A percentile compares a stretch with the other conserved stretches of the same genome.
These are phyloP conservation scores for Capreolus pygargus DNA, from an alignment of 2,113 vertebrate species.

Conservation along the genomic window DNA sequence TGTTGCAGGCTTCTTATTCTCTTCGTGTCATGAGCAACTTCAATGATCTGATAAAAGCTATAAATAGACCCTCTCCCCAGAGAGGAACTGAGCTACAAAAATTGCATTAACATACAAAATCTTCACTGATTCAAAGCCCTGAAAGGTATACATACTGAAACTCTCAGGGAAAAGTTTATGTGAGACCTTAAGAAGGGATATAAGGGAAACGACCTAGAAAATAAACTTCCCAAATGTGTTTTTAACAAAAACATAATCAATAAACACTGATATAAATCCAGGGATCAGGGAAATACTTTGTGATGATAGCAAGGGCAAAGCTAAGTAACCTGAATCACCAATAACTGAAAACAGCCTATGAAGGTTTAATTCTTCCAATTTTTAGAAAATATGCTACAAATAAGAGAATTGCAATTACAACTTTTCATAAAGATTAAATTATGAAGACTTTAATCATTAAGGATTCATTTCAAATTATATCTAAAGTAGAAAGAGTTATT, in stretches of 20 bases:
- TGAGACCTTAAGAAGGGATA: not conserved
- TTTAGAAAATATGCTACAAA: constrained; percentile 38
- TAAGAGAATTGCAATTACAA: constrained; percentile 61
- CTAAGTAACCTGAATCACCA: not conserved
- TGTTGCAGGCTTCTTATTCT: not conserved
- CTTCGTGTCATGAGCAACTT: not conserved
- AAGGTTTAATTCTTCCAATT: constrained; percentile 24
- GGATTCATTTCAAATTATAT: constrained; percentile 64
- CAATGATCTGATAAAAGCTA: not conserved
- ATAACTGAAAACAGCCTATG: not conserved
- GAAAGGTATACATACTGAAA: not conserved
- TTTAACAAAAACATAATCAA: not conserved
- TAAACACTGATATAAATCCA: not conserved
- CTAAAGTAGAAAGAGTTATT: constrained; percentile 58
- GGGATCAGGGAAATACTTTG: not conserved
- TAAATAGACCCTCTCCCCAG: not conserved
- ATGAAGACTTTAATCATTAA: constrained; percentile 70
- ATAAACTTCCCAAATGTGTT: constrained; percentile 26
- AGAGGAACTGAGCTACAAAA: not conserved
- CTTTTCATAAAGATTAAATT: constrained; percentile 50
- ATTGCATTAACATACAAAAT: not conserved
- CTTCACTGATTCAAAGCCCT: not conserved
- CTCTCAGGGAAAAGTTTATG: not conserved
- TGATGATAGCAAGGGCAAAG: not conserved
- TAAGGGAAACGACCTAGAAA: constrained; percentile 13